Percentiles rank a stretch among this genome's conserved stretches.
Evolutionary conservation across 1,140 invertebrate species (phyloP).

Genomic region (Drosophila tsacasi): DNA sequence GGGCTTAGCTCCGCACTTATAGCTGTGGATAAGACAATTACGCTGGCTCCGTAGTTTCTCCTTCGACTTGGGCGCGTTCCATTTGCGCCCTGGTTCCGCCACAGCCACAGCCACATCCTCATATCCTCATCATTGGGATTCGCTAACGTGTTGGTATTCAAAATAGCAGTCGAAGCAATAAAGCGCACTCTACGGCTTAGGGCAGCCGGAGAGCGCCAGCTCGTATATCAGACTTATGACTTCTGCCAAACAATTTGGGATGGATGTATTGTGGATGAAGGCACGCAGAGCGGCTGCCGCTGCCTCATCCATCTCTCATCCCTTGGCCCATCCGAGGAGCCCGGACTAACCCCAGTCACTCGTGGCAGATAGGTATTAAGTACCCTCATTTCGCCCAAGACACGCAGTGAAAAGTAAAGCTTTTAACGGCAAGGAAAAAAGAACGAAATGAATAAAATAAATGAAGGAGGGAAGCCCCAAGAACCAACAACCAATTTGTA

Average conservation of each 20-base stretch:
- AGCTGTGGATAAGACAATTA: slow-evolving; percentile 59
- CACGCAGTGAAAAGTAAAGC: slow-evolving; percentile 74
- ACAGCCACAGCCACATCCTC: background rate
- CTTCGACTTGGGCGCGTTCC: slow-evolving; percentile 29
- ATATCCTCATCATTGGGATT: slow-evolving; percentile 3
- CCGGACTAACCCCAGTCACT: slow-evolving; percentile 5
- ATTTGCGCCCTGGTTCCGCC: slow-evolving; percentile 29
- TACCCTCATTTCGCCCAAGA: slow-evolving; percentile 81
- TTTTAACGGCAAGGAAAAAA: slow-evolving; percentile 61
- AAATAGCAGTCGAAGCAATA: slow-evolving; percentile 78
- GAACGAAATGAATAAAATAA: slow-evolving; percentile 33
- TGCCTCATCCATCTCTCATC: slow-evolving; percentile 4
- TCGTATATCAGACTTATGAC: slow-evolving; percentile 82
- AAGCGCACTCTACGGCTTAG: slow-evolving; percentile 69
- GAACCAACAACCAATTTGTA: slow-evolving; percentile 72
- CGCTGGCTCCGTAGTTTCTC: slow-evolving; percentile 39
- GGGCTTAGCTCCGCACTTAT: slow-evolving; percentile 22
- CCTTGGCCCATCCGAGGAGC: background rate
- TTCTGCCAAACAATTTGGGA: slow-evolving; percentile 49
- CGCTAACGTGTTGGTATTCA: slow-evolving; percentile 79
- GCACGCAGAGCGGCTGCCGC: slow-evolving; percentile 1
- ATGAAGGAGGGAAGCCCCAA: slow-evolving; percentile 46
- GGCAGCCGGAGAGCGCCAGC: slow-evolving; percentile 35
- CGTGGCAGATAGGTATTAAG: slow-evolving; percentile 72
- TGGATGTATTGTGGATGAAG: slow-evolving; percentile 26